These are phyloP conservation scores for Bradypodion ventrale DNA, from an alignment of 2,797 vertebrate genomes.

Conservation along the genomic window DNA sequence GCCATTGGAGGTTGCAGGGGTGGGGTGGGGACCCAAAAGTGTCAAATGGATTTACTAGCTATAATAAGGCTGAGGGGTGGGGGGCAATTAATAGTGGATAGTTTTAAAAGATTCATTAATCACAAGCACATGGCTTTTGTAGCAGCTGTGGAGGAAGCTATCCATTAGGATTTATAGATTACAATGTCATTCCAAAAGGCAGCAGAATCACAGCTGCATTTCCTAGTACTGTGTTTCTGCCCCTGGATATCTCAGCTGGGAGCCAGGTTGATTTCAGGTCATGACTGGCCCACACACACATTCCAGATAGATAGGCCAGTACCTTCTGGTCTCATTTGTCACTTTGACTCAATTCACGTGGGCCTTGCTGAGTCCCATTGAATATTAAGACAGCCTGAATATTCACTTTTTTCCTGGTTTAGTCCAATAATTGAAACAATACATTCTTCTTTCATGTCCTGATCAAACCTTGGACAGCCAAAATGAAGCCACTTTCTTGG, in stretches of 20 bases:
- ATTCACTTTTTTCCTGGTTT: not conserved
- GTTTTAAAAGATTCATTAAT: slow-evolving; percentile 45
- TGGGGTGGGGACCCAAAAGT: not conserved
- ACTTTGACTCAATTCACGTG: not conserved
- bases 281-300: not conserved
- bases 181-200: slow-evolving; percentile 17
- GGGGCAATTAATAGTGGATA: slow-evolving; percentile 19
- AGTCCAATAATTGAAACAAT: not conserved
- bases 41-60: slow-evolving; percentile 36
- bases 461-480: no score
- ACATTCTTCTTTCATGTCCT: no score
- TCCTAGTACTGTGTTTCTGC: not conserved
- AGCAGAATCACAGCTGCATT: not conserved
- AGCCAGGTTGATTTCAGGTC: not conserved
- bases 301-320: not conserved
- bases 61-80: slow-evolving; percentile 26
- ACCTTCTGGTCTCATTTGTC: not conserved
- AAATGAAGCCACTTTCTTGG: no score
- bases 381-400: not conserved
- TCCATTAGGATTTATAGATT: slow-evolving; percentile 38
- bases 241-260: not conserved
- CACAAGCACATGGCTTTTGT: slow-evolving; percentile 2
- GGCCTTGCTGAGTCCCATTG: not conserved
- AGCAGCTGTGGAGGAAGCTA: slow-evolving; percentile 15
- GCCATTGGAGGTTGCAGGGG: not conserved